phyloP scores from a whole-genome alignment of 2,797 vertebrate species.

The Etheostoma nigrum region DNA sequence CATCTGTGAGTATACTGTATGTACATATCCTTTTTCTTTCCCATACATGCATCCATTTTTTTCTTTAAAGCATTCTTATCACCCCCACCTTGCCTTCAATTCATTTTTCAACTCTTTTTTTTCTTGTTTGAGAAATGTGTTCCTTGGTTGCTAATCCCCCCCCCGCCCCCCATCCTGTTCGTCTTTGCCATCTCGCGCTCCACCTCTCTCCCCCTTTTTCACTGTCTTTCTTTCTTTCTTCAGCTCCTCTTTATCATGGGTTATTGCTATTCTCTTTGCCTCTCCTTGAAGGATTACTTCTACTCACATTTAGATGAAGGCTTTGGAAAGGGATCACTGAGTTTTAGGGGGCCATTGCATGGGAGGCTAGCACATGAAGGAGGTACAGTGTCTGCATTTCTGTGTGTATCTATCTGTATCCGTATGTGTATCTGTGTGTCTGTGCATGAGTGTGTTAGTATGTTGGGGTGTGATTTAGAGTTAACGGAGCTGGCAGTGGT shows the following conservation, averaged over 20 bases:
- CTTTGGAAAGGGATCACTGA: conserved; percentile 68
- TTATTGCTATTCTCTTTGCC: conserved; percentile 68
- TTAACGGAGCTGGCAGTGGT: conserved; percentile 61
- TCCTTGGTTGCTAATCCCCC: conserved; percentile 67
- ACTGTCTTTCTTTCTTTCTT: conserved; percentile 51
- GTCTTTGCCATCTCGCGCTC: conserved; percentile 70
- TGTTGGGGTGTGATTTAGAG: conserved; percentile 71
- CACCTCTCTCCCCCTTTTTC: conserved; percentile 57
- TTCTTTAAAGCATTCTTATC: conserved; percentile 13
- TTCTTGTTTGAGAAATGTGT: conserved; percentile 62
- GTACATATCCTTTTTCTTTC: conserved; percentile 53
- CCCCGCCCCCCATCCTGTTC: conserved; percentile 56
- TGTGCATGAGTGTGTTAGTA: conserved; percentile 48
- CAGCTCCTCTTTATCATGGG: conserved; percentile 62
- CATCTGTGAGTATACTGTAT: conserved; percentile 78
- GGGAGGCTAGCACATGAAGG: conserved; percentile 63
- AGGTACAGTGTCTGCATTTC: conserved; percentile 68
- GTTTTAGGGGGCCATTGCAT: conserved; percentile 72
- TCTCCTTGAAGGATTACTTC: conserved; percentile 77
- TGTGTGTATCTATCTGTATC: conserved; percentile 49
- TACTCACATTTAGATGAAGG: conserved; percentile 74
- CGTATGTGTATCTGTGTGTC: conserved; percentile 60
- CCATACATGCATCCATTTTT: conserved; percentile 36
- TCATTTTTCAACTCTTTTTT: conserved; percentile 57
- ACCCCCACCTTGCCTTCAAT: conserved; percentile 39